Percentiles rank a stretch among this genome's conserved stretches.
Conservation (phyloP, 92 coral and sea anemone species). For the Paragorgia papillata region DNA sequence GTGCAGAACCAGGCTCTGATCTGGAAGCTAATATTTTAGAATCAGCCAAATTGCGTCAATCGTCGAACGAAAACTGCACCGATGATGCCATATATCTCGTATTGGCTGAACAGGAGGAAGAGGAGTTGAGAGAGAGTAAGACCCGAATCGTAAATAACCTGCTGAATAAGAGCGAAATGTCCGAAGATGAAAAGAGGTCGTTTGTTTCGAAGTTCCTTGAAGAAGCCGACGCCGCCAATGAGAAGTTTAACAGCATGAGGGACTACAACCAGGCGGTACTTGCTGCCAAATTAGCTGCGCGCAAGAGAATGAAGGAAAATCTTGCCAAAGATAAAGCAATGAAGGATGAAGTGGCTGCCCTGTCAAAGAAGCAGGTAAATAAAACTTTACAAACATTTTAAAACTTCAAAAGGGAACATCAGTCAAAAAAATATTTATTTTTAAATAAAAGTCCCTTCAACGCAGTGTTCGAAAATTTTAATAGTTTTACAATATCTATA, state of each 20-base stretch:
- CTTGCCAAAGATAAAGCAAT: slow-evolving; percentile 80
- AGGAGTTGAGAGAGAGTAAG: slow-evolving; percentile 24
- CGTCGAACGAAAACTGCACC: neutral
- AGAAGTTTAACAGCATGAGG: slow-evolving; percentile 69
- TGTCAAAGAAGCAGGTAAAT: slow-evolving; percentile 84
- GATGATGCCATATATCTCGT: slow-evolving; percentile 17
- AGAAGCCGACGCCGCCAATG: slow-evolving; percentile 74
- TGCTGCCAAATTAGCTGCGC: slow-evolving; percentile 92
- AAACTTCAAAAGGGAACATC: too few species aligned
- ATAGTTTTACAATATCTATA: too few species aligned
- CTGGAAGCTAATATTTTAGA: slow-evolving; percentile 76
- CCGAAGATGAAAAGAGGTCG: slow-evolving; percentile 75
- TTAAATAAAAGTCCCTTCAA: too few species aligned
- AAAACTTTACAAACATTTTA: too few species aligned
- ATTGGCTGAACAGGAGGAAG: slow-evolving; percentile 25
- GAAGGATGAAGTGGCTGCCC: slow-evolving; percentile 81
- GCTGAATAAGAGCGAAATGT: slow-evolving; percentile 65
- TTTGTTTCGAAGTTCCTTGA: slow-evolving; percentile 70
- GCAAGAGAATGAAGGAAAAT: slow-evolving; percentile 84
- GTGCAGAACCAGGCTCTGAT: slow-evolving; percentile 78
- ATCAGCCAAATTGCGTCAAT: slow-evolving; percentile 15
- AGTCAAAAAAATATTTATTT: too few species aligned
- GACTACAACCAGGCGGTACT: slow-evolving; percentile 76
- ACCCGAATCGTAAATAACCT: slow-evolving; percentile 62
- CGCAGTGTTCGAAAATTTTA: too few species aligned